These are phyloP conservation scores for Himalopsyche phryganea DNA, from an alignment of 1,140 invertebrate species.

Conservation along the genomic window DNA sequence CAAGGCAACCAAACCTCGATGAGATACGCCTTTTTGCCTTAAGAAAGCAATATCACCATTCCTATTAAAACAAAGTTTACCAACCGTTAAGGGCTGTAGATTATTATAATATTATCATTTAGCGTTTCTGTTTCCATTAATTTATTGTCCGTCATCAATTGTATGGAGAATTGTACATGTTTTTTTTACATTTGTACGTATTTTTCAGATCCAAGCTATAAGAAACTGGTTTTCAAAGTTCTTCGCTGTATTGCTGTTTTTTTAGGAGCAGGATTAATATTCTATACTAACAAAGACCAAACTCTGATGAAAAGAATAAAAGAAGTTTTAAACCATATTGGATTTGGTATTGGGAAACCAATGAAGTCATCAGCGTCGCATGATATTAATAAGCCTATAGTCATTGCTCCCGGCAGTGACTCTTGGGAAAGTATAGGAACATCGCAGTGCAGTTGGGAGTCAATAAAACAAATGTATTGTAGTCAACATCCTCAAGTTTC, in stretches of 20 bases:
- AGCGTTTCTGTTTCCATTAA: too few species aligned
- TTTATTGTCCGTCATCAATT: too few species aligned
- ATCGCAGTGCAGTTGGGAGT: slow-evolving; percentile 6
- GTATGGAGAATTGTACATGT: too few species aligned
- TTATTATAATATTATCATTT: too few species aligned
- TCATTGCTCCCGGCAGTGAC: slow-evolving; percentile 9
- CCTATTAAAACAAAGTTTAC: too few species aligned
- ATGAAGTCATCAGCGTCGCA: slow-evolving; percentile 11
- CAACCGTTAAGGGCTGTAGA: too few species aligned
- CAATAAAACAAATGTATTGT: slow-evolving; percentile 3
- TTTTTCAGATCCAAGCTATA: slow-evolving; percentile 12
- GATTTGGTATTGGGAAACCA: slow-evolving; percentile 19
- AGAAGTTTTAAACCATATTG: slow-evolving; percentile 24
- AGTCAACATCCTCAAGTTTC: not conserved
- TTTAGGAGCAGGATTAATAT: slow-evolving; percentile 22
- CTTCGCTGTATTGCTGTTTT: slow-evolving; percentile 8
- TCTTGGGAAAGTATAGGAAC: slow-evolving; percentile 19
- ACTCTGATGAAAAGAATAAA: slow-evolving; percentile 16
- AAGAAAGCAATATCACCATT: too few species aligned
- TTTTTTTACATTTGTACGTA: too few species aligned
- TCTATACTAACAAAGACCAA: slow-evolving; percentile 27
- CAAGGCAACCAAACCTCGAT: too few species aligned
- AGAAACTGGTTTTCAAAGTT: slow-evolving; percentile 14
- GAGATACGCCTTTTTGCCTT: too few species aligned
- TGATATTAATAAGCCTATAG: slow-evolving; percentile 20